Evolutionary conservation across 1,140 invertebrate genomes (phyloP).

Genomic region (Diploscapter pachys): DNA sequence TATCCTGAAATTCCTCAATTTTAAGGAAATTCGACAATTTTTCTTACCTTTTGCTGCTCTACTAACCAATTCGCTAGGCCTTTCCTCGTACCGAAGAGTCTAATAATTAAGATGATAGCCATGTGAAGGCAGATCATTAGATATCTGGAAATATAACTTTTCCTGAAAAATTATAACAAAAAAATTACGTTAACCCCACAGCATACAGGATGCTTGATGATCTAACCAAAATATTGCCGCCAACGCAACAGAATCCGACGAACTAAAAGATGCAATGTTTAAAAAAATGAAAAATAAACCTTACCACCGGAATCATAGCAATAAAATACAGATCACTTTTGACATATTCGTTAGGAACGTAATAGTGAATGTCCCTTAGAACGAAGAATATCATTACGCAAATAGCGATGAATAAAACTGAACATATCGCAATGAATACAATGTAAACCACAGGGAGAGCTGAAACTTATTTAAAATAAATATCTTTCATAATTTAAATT

Average conservation of each 20-base stretch:
- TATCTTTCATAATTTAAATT: too few relatives aligned
- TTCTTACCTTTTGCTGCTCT: conserved; percentile 5
- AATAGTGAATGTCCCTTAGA: conserved; percentile 13
- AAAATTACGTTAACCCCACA: conserved; percentile 6
- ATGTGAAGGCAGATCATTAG: conserved; percentile 20
- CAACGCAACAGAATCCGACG: conserved; percentile 1
- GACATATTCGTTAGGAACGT: conserved; percentile 6
- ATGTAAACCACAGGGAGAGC: conserved; percentile 15
- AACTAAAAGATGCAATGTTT: not conserved
- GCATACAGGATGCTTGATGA: conserved; percentile 15
- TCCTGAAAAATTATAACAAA: not conserved
- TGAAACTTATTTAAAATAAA: not conserved
- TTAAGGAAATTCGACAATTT: not conserved
- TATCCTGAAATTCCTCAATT: not conserved
- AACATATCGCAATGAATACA: conserved; percentile 15
- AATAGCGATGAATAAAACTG: not conserved
- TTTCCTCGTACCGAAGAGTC: conserved; percentile 12
- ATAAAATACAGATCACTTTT: conserved; percentile 18
- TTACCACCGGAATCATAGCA: conserved; percentile 9
- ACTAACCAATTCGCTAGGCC: conserved; percentile 9
- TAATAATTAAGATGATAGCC: conserved; percentile 6
- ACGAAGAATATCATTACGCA: conserved; percentile 4
- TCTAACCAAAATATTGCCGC: conserved; percentile 9
- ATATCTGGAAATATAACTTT: conserved; percentile 1
- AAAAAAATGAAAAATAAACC: not conserved